Conservation (phyloP, 2,888 invertebrate genomes). For the Eumerus sabulonum region DNA sequence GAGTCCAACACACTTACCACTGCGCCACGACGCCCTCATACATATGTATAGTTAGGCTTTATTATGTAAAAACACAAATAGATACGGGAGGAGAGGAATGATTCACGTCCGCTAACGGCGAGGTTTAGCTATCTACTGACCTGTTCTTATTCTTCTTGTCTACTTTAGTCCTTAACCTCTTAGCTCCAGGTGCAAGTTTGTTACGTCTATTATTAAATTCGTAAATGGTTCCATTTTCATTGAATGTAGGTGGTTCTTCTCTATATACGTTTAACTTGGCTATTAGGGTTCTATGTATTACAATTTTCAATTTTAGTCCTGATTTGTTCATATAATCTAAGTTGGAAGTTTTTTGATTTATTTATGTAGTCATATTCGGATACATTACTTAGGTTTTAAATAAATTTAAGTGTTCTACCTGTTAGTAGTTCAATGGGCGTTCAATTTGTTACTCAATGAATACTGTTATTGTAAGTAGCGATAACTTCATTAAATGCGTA, state of each 20-base stretch:
- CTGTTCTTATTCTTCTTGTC: no score
- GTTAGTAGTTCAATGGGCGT: slow-evolving; percentile 59
- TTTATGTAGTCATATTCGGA: slow-evolving; percentile 27
- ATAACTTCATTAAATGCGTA: slow-evolving; percentile 51
- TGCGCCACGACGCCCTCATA: no score
- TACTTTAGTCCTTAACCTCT: slow-evolving; percentile 1
- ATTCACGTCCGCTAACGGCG: no score
- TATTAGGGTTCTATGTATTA: slow-evolving; percentile 16
- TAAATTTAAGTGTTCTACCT: slow-evolving; percentile 32
- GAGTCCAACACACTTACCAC: no score
- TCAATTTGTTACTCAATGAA: slow-evolving; percentile 47
- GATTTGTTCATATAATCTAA: slow-evolving; percentile 22
- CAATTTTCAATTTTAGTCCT: slow-evolving; percentile 12
- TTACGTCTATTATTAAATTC: slow-evolving; percentile 21
- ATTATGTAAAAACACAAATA: no score
- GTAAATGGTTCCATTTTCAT: slow-evolving; percentile 4
- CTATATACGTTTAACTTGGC: slow-evolving; percentile 25
- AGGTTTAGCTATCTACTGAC: no score
- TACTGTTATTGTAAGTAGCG: slow-evolving; percentile 42
- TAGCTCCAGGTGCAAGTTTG: slow-evolving; percentile 13
- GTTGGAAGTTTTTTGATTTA: slow-evolving; percentile 22
- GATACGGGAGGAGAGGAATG: no score
- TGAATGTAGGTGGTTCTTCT: slow-evolving; percentile 13
- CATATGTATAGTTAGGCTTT: no score
- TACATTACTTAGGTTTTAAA: slow-evolving; percentile 3